Conservation (phyloP, 2,797 vertebrate species). For the Manis crassicaudata region DNA sequence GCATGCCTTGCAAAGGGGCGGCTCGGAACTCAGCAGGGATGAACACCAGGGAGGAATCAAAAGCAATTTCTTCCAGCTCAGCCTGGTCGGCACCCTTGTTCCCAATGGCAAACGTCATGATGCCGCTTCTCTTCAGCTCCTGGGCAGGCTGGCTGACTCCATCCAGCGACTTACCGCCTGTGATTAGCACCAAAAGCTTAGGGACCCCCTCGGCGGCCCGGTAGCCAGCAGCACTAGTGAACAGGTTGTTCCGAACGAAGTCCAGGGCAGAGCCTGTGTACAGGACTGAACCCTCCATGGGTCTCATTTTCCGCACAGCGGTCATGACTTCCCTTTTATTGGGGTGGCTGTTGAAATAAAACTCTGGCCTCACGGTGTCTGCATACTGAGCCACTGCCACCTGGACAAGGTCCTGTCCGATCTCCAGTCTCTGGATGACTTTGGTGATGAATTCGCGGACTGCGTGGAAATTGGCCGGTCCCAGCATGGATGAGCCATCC, state of each 20-base stretch:
- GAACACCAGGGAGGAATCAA: conserved; percentile 87
- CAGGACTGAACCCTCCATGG: conserved; percentile 84
- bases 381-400: conserved; percentile 92
- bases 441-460: conserved; percentile 91
- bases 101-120: conserved; percentile 91
- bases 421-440: conserved; percentile 91
- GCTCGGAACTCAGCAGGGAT: conserved; percentile 81
- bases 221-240: conserved; percentile 89
- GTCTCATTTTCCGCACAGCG: conserved; percentile 87
- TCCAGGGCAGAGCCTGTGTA: conserved; percentile 93
- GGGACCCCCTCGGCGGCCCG: conserved; percentile 89
- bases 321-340: conserved; percentile 83
- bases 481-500: conserved; percentile 92
- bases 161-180: conserved; percentile 92
- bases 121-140: conserved; percentile 88
- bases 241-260: conserved; percentile 90
- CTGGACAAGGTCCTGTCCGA: conserved; percentile 93
- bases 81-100: conserved; percentile 84
- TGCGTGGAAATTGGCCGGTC: conserved; percentile 83
- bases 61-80: conserved; percentile 91
- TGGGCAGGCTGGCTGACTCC: conserved; percentile 85
- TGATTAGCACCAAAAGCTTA: conserved; percentile 92
- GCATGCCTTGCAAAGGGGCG: conserved; percentile 77
- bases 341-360: conserved; percentile 90
- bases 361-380: conserved; percentile 87